phyloP scores from a whole-genome alignment of 2,888 invertebrate species.

The Conomelus anceps region DNA sequence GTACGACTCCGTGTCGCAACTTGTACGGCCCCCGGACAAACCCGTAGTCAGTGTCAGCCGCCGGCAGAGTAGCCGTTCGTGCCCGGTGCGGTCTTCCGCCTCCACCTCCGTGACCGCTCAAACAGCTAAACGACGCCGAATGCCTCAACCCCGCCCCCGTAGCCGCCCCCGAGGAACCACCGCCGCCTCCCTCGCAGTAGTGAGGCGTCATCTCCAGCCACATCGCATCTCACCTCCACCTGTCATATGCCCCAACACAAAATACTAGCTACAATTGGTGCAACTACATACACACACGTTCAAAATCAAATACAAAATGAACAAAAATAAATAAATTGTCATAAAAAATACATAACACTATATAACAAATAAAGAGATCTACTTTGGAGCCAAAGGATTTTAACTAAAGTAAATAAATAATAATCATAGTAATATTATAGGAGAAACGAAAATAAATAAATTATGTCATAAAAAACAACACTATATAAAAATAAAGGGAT shows the following conservation, averaged over 20 bases:
- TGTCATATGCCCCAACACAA: not conserved
- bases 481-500: not conserved
- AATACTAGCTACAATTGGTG: not conserved
- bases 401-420: too few species aligned
- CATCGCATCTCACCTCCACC: constrained; percentile 19
- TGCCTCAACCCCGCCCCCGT: constrained; percentile 44
- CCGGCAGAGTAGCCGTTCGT: constrained; percentile 44
- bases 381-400: too few species aligned
- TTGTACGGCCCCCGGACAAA: constrained; percentile 39
- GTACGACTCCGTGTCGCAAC: constrained; percentile 29
- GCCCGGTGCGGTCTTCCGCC: constrained; percentile 40
- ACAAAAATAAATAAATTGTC: not conserved
- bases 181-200: constrained; percentile 20
- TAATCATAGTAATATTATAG: too few species aligned
- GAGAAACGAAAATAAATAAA: too few species aligned
- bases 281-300: constrained; percentile 12
- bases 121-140: constrained; percentile 46
- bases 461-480: not conserved
- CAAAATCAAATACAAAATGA: not conserved
- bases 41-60: constrained; percentile 38
- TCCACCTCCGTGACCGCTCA: constrained; percentile 40
- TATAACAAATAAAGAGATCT: not conserved
- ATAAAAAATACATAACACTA: not conserved
- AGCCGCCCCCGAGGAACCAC: not conserved
- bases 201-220: constrained; percentile 29